Base-by-base conservation (phyloP, 1,140 invertebrate species). In the Venustaconcha ellipsiformis region DNA sequence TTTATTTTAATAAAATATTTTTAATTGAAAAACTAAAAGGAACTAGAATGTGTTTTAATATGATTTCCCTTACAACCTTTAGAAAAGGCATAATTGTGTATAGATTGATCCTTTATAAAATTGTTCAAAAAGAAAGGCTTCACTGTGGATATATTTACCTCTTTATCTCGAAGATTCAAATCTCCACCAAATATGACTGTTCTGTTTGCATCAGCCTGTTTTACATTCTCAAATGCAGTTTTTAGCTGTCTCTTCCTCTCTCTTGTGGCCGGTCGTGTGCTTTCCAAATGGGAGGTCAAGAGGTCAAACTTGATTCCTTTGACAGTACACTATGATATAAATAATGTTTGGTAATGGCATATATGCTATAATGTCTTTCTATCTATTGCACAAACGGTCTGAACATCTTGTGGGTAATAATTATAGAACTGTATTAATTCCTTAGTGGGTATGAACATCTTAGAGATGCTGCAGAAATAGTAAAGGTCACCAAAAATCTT, bases 241-340 rank as follows among this genome's bases (percentile, higher is more conserved):
- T 84, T 86, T 12, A 93, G 80, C 75, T 93, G 93, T 26, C 82
- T 79, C 60, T 87, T 86, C 60, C 93, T 85, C 74, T 92, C 90
- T 18, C 73, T 83, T 1, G 87, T 72, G 81, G 88, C 87, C 0
- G 91, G 90, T 72, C 80, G 88, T 6, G 92, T 93, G 83, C 92
- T 93, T 82, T 93, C 93, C 73, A 93, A 83, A 84, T 93, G 93
- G 30, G 91, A 89, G 69, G 92, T 93, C 67, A 93, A 83, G 26
- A 93, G 80, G 26, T 80, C 74, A 13, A 92, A 79, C 57, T 90
- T 88, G 8, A 91, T 80, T 13, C 84, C 83, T 74, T 92, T 91
- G 69, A 91, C 89, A 76, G 89, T 89, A 17, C 89, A 91, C 91
- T 92, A 81, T 56, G 83, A 82, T 72, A 64, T 14, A 30, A 74